Percentiles rank a stretch among this genome's conserved stretches.
Evolutionary conservation across 2,113 vertebrate species (phyloP).

Genomic region (Stictonetta naevosa): DNA sequence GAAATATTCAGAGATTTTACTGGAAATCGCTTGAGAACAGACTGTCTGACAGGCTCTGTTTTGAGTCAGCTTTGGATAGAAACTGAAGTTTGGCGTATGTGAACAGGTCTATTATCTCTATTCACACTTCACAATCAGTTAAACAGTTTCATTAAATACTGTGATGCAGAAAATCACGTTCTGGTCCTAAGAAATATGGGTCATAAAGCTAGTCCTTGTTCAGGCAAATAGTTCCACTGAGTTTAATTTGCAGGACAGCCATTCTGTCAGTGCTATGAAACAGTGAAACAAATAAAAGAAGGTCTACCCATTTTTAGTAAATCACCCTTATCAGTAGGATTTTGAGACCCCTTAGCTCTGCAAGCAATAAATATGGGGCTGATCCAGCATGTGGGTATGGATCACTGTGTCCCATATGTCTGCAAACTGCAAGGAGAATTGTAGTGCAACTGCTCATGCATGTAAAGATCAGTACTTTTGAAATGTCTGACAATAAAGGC

Average conservation of each 20-base stretch:
- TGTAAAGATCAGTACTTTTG: neutral
- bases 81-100: neutral
- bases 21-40: neutral
- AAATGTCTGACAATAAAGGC: neutral
- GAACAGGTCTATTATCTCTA: neutral
- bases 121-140: neutral
- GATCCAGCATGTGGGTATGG: neutral
- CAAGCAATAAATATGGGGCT: neutral
- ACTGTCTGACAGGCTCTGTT: neutral
- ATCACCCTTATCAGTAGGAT: neutral
- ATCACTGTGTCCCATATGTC: accelerated
- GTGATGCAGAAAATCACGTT: neutral
- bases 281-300: neutral
- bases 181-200: neutral
- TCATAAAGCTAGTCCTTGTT: neutral
- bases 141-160: neutral
- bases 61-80: neutral
- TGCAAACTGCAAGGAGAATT: neutral
- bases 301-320: neutral
- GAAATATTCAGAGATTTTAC: neutral
- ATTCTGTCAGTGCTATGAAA: neutral
- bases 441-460: neutral
- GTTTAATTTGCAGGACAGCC: neutral
- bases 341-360: neutral
- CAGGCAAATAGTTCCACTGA: neutral